phyloP scores from a whole-genome alignment of 2,888 invertebrate species.

The Metalampra italica region DNA sequence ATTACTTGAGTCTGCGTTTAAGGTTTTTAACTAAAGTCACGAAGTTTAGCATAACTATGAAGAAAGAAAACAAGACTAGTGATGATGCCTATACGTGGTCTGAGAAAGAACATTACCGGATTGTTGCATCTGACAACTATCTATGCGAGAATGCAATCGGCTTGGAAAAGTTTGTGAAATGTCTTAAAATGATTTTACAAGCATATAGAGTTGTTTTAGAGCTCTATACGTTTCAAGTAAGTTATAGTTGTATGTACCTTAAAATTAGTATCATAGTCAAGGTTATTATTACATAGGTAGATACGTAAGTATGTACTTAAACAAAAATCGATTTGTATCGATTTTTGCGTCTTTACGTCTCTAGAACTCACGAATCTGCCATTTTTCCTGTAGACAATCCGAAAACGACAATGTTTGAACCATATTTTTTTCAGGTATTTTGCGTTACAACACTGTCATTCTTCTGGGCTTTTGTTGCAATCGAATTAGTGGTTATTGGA shows the following conservation, averaged over 20 bases:
- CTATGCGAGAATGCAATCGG: neutral
- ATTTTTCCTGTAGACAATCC: too few relatives aligned
- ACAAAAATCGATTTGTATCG: too few relatives aligned
- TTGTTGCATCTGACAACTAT: neutral
- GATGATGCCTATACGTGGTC: neutral
- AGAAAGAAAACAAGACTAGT: neutral
- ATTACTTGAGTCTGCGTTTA: constrained; percentile 24
- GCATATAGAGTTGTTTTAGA: constrained; percentile 23
- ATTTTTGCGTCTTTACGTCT: too few relatives aligned
- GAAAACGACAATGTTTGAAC: too few relatives aligned
- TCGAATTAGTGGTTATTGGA: constrained; percentile 26
- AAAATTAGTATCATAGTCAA: too few relatives aligned
- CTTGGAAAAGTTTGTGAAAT: constrained; percentile 17
- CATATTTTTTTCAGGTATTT: constrained; percentile 27
- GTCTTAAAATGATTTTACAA: constrained; percentile 27
- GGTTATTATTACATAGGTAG: too few relatives aligned
- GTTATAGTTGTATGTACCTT: too few relatives aligned
- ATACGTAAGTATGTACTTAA: too few relatives aligned
- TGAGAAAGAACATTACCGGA: neutral
- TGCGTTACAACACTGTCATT: constrained; percentile 22
- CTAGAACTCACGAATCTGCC: too few relatives aligned
- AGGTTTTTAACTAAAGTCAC: constrained; percentile 24
- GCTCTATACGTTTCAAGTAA: constrained; percentile 31
- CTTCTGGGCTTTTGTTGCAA: constrained; percentile 29
- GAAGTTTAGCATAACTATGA: constrained; percentile 11